Base-by-base conservation (phyloP, 2,888 invertebrate species). In the Coenonympha arcania region DNA sequence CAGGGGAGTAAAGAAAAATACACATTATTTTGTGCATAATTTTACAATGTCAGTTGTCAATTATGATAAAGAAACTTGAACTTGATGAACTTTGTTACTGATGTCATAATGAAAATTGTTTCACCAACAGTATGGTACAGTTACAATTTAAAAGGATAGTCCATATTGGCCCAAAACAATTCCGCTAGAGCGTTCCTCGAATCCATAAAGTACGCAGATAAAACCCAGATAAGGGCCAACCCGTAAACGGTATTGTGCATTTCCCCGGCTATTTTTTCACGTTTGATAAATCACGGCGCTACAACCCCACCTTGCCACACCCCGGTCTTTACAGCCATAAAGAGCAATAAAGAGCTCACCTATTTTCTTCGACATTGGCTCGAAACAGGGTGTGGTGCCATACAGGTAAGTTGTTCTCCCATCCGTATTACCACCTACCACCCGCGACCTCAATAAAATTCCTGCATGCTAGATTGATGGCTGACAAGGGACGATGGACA, bases 311-410 rank as follows among this genome's bases (percentile, higher is more conserved):
- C 74, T 65, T 52, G 61, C 70, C 81, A 69, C 81, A 59, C 79
- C 81, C 74, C 61, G 59, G 24, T 39, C 36, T 36, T 36, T 36
- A 39, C 16, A 16, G 39, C 24, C 15, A 39, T 39, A 39, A 39
- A 39, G 39, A 24, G 5, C 54, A 60, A 73, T 77, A 79, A 79
- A 79, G 72, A 69, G 64, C 64, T 60, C 60, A 65, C 71, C 73
- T 67, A 76, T 73, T 74, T 72, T 72, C 76, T 73, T 74, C 69
- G 71, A 67, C 77, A 76, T 80, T 81, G 76, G 72, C 70, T 64
- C 64, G 62, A 62, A 69, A 69, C 65, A 62, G 77, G 82, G 83
- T 71, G 81, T 73, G 80, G 65, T 63, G 62, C 74, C 66, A 67
- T 74, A 77, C 70, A 73, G 68, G 68, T 71, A n/a, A n/a, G n/a